Evolutionary conservation across 2,888 invertebrate genomes (phyloP), one percentile per base, ranked within the genome.

Genomic region (Crocallis elinguaria): DNA sequence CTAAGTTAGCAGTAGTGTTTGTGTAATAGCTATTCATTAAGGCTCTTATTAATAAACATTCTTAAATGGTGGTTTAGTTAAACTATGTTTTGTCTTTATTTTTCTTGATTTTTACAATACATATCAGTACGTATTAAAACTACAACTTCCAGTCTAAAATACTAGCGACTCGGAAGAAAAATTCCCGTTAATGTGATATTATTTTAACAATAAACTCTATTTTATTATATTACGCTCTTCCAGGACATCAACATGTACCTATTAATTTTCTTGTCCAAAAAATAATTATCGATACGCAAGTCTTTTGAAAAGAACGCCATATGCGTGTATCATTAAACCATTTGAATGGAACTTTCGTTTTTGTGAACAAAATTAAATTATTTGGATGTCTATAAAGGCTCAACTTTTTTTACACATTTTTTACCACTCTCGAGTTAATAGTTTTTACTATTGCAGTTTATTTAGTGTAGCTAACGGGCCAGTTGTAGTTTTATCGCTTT

Each of bases 301-400:
- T 71, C 73, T 71, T 77, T 79, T 80, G 73, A 73, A 77, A 74
- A 71, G 68, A 66, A n/a, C 64, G 53, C 79, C 86, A 88, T 84
- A 85, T 87, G 88, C 73, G 62, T 56, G 61, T 69, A 69, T 77
- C 69, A 82, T 87, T 85, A 82, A 77, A 60, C 66, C 46, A 60
- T 57, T 63, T 79, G 76, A 83, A 83, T 76, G 63, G 66, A 69
- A 69, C 71, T 71, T 81, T 77, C 71, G 65, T 71, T 80, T 80
- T 80, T 76, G 71, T 71, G 56, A 69, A 74, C 71, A 69, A 82
- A 83, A 82, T 82, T 80, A 73, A 83, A 83, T 86, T 79, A 80
- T 79, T 76, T 69, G 66, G 71, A 67, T 66, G 61, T 63, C 63
- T 72, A 69, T 69, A 71, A 72, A 68, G 71, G 62, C 62, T 73